A percentile compares a stretch with the other conserved stretches of the same genome.
These are phyloP conservation scores for Microctenopoma stevenorrisi DNA, from an alignment of 2,797 vertebrate species.

Conservation along the genomic window DNA sequence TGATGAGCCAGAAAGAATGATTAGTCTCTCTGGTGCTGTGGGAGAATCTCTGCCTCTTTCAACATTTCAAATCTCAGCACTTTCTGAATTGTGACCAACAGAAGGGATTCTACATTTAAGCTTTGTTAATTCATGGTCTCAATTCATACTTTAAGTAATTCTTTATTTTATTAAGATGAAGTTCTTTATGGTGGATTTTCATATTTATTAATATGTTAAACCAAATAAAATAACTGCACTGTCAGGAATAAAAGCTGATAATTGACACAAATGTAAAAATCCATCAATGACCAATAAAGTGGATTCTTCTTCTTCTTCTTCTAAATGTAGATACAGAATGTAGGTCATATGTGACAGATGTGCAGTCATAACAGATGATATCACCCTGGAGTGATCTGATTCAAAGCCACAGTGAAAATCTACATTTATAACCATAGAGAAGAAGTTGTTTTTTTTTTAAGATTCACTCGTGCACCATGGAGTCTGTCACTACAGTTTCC, in stretches of 20 bases:
- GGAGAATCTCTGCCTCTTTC: constrained; percentile 47
- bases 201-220: too few species aligned
- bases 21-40: constrained; percentile 48
- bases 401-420: constrained; percentile 13
- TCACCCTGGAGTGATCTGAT: constrained; percentile 45
- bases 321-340: constrained; percentile 16
- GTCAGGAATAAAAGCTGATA: background rate
- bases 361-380: constrained; percentile 60
- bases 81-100: background rate
- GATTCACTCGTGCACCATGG: constrained; percentile 45
- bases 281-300: too few species aligned
- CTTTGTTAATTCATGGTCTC: background rate
- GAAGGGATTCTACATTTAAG: background rate
- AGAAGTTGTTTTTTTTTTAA: background rate
- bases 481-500: constrained; percentile 56
- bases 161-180: too few species aligned
- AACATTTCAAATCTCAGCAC: background rate
- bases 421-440: constrained; percentile 1
- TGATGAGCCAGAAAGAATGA: constrained; percentile 78
- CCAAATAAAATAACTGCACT: background rate
- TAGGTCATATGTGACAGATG: constrained; percentile 67
- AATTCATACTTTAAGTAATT: too few species aligned
- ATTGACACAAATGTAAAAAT: constrained; percentile 4
- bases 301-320: too few species aligned
- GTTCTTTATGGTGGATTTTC: too few species aligned